phyloP scores from a whole-genome alignment of 1,140 invertebrate genomes.

The Hycleus cichorii region DNA sequence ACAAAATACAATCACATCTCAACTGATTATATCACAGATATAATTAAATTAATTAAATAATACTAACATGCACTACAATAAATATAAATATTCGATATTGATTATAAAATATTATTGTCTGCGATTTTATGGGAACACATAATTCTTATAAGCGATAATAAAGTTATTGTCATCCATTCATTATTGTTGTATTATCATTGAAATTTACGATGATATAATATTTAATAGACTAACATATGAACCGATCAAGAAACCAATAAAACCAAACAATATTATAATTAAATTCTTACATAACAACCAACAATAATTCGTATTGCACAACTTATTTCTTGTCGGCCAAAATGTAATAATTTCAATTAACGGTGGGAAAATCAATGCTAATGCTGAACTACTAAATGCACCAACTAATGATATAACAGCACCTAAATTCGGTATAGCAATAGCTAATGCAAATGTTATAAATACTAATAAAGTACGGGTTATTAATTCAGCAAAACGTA shows the following conservation, averaged over 20 bases:
- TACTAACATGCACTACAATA: no score
- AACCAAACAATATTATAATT: slow-evolving; percentile 62
- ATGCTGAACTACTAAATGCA: slow-evolving; percentile 78
- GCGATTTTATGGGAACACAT: no score
- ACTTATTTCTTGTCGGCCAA: slow-evolving; percentile 53
- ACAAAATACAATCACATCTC: no score
- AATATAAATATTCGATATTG: no score
- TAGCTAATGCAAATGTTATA: slow-evolving; percentile 75
- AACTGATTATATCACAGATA: no score
- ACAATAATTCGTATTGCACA: slow-evolving; percentile 43
- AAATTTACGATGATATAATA: slow-evolving; percentile 45
- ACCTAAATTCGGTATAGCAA: slow-evolving; percentile 77
- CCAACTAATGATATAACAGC: slow-evolving; percentile 87
- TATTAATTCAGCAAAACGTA: slow-evolving; percentile 57
- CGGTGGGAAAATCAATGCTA: slow-evolving; percentile 87
- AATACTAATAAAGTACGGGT: slow-evolving; percentile 65
- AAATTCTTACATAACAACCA: slow-evolving; percentile 66
- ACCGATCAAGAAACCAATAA: slow-evolving; percentile 68
- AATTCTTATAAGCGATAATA: no score
- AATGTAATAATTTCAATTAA: slow-evolving; percentile 82
- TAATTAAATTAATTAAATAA: no score
- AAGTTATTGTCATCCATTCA: neutral
- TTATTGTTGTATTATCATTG: neutral
- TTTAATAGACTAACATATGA: slow-evolving; percentile 69
- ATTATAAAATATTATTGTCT: no score